Percentiles rank a stretch among this genome's conserved stretches.
These are phyloP conservation scores for Irena cyanogastra DNA, from an alignment of 2,113 vertebrate genomes.

Conservation along the genomic window DNA sequence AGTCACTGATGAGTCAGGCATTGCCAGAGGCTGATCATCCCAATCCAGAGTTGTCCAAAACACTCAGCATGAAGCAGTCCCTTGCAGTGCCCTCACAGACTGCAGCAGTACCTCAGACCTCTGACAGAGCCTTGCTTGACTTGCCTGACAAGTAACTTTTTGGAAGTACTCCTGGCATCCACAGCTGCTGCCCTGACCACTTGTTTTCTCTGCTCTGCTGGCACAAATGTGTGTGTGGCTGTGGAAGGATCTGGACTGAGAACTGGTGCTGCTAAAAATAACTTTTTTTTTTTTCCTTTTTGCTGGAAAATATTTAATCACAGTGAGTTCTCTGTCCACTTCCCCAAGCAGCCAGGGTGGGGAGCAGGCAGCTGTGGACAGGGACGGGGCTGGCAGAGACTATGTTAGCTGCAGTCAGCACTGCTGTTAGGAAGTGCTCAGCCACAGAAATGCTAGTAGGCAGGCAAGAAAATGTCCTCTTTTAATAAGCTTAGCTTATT, in stretches of 20 bases:
- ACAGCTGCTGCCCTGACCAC: background rate
- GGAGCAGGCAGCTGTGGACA: background rate
- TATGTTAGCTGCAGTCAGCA: background rate
- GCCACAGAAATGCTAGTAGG: background rate
- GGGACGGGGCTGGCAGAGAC: background rate
- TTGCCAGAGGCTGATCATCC: background rate
- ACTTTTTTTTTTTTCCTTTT: background rate
- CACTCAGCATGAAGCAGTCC: background rate
- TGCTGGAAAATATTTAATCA: background rate
- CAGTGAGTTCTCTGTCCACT: background rate
- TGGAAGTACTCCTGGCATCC: background rate
- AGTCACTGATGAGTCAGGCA: background rate
- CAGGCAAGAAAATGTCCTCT: background rate
- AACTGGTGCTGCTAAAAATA: slow-evolving; percentile 1
- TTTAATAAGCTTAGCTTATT: background rate
- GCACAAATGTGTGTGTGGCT: background rate
- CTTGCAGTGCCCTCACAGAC: background rate
- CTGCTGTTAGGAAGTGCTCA: background rate
- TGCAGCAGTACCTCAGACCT: background rate
- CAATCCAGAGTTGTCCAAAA: background rate
- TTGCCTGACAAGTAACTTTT: background rate
- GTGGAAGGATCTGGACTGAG: background rate
- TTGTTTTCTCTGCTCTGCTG: background rate
- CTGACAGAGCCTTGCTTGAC: background rate
- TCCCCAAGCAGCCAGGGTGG: background rate